Conservation (phyloP, 2,797 vertebrate species). For the Pygocentrus nattereri region DNA sequence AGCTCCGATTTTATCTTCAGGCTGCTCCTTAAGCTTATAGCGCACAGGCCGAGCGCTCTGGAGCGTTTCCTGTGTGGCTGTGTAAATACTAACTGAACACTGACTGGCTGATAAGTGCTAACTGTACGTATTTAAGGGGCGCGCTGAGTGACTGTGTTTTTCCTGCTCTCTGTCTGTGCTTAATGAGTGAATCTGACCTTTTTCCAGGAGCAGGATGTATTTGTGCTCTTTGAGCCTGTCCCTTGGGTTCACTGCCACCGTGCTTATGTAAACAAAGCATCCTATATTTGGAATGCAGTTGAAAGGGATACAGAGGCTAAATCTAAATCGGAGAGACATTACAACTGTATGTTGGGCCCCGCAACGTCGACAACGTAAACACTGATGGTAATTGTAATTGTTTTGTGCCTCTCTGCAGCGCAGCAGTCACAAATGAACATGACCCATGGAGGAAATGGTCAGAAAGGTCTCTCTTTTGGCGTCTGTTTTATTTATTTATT, state of each 20-base stretch:
- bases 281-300: neutral
- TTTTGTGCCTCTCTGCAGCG: neutral
- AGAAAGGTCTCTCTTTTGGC: no score
- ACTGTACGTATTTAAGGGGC: neutral
- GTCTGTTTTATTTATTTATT: neutral
- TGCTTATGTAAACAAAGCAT: neutral
- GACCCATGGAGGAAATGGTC: no score
- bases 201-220: neutral
- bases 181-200: constrained; percentile 5
- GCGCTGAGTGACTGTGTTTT: neutral
- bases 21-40: neutral
- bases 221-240: neutral
- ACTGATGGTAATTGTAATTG: neutral
- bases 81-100: no score
- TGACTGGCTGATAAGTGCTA: neutral
- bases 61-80: neutral
- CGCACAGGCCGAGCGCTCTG: neutral
- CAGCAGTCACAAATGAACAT: neutral
- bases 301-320: neutral
- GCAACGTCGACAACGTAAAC: neutral
- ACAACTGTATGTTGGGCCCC: neutral
- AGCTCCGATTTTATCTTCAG: neutral
- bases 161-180: constrained; percentile 1
- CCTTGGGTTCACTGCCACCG: neutral
- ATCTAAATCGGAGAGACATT: neutral